phyloP scores from a whole-genome alignment of 2,113 vertebrate genomes.

The Diadophis punctatus region DNA sequence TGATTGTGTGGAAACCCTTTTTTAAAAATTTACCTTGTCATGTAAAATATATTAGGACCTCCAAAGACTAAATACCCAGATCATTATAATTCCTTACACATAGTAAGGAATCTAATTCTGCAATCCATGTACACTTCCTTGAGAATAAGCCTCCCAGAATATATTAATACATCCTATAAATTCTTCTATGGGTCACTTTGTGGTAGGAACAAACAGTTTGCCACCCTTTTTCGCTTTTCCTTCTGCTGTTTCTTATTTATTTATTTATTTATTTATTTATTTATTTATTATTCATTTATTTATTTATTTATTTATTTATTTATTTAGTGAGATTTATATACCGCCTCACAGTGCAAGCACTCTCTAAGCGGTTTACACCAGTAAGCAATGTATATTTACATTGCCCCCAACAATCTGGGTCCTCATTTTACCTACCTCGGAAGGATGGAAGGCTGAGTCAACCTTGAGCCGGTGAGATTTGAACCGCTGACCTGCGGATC shows the following conservation, averaged over 20 bases:
- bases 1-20: not conserved
- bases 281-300: too few species aligned
- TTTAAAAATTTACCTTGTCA: not conserved
- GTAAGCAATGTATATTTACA: too few species aligned
- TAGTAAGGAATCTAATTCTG: not conserved
- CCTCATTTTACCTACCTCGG: too few species aligned
- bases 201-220: slow-evolving; percentile 38
- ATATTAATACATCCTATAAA: not conserved
- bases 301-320: too few species aligned
- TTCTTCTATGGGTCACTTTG: slow-evolving; percentile 57
- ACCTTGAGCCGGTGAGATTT: too few species aligned
- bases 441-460: too few species aligned
- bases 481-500: too few species aligned
- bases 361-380: too few species aligned
- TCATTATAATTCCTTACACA: not conserved
- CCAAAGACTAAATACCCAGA: not conserved
- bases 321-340: too few species aligned
- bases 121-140: not conserved
- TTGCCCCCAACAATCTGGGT: too few species aligned
- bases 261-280: too few species aligned
- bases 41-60: not conserved
- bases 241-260: not conserved
- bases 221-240: not conserved
- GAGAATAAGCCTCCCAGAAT: not conserved
- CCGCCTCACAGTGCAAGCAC: too few species aligned